Percentiles rank a stretch among this genome's conserved stretches.
Conservation (phyloP, 2,888 invertebrate genomes). For the Dasypolia templi region DNA sequence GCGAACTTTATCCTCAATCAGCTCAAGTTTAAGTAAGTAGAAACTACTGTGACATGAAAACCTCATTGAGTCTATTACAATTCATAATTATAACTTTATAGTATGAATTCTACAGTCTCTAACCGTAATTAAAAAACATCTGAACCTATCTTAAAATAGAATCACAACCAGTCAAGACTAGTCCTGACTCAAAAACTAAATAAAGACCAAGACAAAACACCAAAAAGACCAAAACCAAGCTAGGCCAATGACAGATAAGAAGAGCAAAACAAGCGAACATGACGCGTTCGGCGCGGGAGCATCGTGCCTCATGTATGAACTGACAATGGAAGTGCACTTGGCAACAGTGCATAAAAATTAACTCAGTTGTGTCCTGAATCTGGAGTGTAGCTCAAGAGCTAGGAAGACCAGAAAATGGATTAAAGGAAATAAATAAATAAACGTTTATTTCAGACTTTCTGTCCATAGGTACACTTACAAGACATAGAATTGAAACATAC, state of each 20-base stretch:
- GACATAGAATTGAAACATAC: no score
- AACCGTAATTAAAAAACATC: background rate
- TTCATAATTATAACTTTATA: background rate
- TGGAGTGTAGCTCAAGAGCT: constrained; percentile 38
- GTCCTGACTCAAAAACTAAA: constrained; percentile 52
- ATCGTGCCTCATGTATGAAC: constrained; percentile 15
- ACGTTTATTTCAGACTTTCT: no score
- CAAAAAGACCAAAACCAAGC: constrained; percentile 44
- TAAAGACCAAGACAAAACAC: constrained; percentile 9
- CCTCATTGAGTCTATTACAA: background rate
- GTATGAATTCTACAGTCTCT: background rate
- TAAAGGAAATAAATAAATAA: no score
- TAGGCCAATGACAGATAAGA: constrained; percentile 69
- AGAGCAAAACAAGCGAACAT: constrained; percentile 61
- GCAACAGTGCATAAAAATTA: constrained; percentile 58
- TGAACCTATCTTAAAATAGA: constrained; percentile 35
- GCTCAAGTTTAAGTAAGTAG: background rate
- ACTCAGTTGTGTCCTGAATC: constrained; percentile 26
- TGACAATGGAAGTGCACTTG: constrained; percentile 71
- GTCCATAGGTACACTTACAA: no score
- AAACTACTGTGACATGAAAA: background rate
- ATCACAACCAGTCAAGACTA: constrained; percentile 13
- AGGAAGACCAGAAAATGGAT: background rate
- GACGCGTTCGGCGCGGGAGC: constrained; percentile 12
- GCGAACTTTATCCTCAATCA: background rate